A percentile compares a stretch with the other conserved stretches of the same genome.
These are phyloP conservation scores for Lates japonicus DNA, from an alignment of 2,797 vertebrate species.

Conservation along the genomic window DNA sequence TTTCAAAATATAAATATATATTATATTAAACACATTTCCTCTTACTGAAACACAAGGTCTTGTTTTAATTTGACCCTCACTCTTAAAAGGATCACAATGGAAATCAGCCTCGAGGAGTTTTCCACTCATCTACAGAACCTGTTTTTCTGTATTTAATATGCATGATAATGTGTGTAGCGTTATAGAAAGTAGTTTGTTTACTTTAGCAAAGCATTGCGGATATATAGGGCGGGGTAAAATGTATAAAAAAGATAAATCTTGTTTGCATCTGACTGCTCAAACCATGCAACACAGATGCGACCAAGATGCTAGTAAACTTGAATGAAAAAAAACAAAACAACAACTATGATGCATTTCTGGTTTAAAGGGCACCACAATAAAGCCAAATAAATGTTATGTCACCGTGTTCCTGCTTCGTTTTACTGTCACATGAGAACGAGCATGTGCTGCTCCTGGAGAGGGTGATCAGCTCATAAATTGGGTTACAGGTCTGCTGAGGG, in stretches of 20 bases:
- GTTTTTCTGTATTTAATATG: constrained; percentile 18
- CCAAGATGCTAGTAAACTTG: constrained; percentile 42
- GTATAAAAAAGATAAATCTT: constrained; percentile 34
- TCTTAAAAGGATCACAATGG: constrained; percentile 1
- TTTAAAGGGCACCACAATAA: constrained; percentile 68
- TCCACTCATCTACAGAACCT: background rate
- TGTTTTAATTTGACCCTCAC: constrained; percentile 19
- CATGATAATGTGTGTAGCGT: background rate
- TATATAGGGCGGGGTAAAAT: background rate
- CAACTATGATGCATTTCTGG: constrained; percentile 12
- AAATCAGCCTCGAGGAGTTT: constrained; percentile 22
- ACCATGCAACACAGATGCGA: constrained; percentile 20
- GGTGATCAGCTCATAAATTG: constrained; percentile 74
- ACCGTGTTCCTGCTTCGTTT: constrained; percentile 34
- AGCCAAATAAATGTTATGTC: constrained; percentile 64
- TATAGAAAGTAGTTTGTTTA: background rate
- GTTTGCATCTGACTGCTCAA: background rate
- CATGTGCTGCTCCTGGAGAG: constrained; percentile 43
- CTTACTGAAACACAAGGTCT: background rate
- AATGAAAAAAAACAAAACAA: constrained; percentile 7
- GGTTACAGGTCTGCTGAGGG: constrained; percentile 76
- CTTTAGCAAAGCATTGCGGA: background rate
- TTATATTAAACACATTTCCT: constrained; percentile 9
- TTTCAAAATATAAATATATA: constrained; percentile 17
- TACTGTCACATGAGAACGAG: constrained; percentile 44